Conservation (phyloP, 2,113 vertebrate species). For the Notechis scutatus region DNA sequence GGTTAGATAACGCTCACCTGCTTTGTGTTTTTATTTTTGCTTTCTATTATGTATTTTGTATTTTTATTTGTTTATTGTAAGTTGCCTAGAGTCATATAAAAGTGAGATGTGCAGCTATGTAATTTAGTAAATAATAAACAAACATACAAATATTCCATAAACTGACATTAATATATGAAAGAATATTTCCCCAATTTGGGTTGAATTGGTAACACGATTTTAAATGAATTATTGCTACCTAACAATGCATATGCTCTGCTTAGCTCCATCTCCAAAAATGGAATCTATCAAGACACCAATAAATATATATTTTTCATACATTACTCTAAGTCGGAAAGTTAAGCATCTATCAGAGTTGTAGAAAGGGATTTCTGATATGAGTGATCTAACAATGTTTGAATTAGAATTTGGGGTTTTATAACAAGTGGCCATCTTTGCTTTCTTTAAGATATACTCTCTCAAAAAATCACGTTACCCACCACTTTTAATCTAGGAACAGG, state of each 20-base stretch:
- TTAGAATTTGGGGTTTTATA: not conserved
- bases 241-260: not conserved
- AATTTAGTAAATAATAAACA: too few species aligned
- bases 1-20: too few species aligned
- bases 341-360: not conserved
- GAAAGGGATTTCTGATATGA: not conserved
- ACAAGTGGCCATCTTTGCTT: not conserved
- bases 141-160: too few species aligned
- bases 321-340: not conserved
- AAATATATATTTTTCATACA: not conserved
- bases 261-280: not conserved
- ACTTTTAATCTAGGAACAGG: not conserved
- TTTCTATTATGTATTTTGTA: not conserved
- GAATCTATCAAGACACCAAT: not conserved
- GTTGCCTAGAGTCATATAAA: not conserved
- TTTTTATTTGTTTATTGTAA: not conserved
- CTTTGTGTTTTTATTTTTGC: too few species aligned
- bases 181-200: not conserved
- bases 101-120: not conserved
- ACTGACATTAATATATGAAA: not conserved
- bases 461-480: not conserved
- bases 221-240: not conserved
- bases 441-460: not conserved
- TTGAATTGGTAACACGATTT: not conserved
- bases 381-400: not conserved